Conservation (phyloP, 2,113 vertebrate genomes). For the Myotis lucifugus region DNA sequence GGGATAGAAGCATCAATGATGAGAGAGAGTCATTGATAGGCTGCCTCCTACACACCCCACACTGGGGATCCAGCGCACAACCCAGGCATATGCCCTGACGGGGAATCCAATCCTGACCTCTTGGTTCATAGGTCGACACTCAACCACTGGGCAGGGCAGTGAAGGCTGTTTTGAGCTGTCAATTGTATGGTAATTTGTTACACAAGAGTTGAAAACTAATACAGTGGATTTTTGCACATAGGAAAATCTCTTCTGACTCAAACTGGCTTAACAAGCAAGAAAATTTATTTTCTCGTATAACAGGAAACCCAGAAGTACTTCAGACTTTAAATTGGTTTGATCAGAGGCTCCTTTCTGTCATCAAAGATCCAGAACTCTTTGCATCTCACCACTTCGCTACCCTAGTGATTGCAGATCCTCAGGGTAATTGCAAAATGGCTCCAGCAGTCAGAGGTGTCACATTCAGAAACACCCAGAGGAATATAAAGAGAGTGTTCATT, state of each 20-base stretch:
- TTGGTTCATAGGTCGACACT: no score
- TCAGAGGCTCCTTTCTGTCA: background rate
- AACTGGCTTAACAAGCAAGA: background rate
- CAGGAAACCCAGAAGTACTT: background rate
- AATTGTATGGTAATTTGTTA: conserved; percentile 1
- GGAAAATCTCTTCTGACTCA: background rate
- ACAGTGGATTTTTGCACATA: background rate
- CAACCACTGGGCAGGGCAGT: no score
- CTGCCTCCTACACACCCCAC: no score
- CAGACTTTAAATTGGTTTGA: background rate
- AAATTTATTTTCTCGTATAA: background rate
- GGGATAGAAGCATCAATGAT: no score
- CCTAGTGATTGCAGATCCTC: background rate
- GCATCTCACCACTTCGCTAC: background rate
- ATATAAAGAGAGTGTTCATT: background rate
- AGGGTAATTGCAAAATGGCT: background rate
- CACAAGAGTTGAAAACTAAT: conserved; percentile 17
- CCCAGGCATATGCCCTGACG: no score
- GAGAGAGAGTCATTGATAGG: no score
- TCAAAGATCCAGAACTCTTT: background rate
- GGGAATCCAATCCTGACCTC: no score
- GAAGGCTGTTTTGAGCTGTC: background rate
- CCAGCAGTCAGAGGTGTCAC: background rate
- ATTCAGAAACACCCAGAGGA: background rate
- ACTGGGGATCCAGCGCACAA: no score